Percentiles rank a stretch among this genome's conserved stretches.
phyloP scores from a whole-genome alignment of 2,113 vertebrate genomes.

The Chitala chitala region DNA sequence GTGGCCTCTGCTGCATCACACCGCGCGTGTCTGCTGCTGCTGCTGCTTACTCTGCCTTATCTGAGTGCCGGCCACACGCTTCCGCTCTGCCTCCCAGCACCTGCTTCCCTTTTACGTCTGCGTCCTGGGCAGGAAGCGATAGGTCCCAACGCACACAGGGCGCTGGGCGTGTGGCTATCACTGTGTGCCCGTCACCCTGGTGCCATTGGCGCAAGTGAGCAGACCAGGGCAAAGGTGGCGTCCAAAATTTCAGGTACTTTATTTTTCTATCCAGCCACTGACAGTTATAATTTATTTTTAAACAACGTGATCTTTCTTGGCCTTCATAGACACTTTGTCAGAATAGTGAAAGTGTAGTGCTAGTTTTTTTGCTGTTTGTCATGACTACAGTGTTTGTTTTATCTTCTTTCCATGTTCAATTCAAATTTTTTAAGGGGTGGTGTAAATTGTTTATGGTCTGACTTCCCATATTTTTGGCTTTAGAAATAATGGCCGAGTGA shows the following conservation, averaged over 20 bases:
- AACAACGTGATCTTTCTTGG: background rate
- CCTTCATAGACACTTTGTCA: background rate
- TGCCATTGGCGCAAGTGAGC: background rate
- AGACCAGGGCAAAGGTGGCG: background rate
- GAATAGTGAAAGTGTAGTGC: too few species aligned
- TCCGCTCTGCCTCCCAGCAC: background rate
- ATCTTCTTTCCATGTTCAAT: background rate
- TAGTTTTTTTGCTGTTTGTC: background rate
- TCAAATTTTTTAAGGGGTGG: too few species aligned
- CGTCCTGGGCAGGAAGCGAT: conserved; percentile 5
- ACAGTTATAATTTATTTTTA: background rate
- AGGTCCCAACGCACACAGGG: background rate
- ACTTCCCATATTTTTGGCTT: too few species aligned
- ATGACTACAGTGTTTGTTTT: background rate
- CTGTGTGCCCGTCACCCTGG: background rate
- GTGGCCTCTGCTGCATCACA: too few species aligned
- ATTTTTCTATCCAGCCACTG: background rate
- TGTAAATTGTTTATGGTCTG: too few species aligned
- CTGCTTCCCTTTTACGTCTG: conserved; percentile 10
- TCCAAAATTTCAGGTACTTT: background rate
- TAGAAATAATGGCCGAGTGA: too few species aligned
- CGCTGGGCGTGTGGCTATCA: background rate
- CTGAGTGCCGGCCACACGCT: background rate
- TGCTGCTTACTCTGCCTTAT: background rate
- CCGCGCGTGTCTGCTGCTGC: background rate